These are phyloP conservation scores for Tympanoctomys barrerae DNA, from an alignment of 2,797 vertebrate genomes.

Conservation along the genomic window DNA sequence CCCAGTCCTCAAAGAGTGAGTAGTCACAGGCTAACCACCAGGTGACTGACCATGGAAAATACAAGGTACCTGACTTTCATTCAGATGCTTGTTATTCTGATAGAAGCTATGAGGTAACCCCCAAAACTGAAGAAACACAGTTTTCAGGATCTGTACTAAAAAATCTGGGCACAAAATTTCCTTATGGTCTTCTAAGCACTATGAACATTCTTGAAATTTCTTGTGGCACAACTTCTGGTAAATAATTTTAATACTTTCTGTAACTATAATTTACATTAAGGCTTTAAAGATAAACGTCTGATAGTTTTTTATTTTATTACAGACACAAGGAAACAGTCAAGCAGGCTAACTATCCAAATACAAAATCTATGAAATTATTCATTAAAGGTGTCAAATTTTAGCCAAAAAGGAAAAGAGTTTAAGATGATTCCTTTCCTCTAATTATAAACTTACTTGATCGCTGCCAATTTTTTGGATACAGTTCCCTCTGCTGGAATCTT, in stretches of 20 bases:
- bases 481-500: slow-evolving; percentile 94
- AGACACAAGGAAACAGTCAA: neutral
- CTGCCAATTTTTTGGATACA: slow-evolving; percentile 93
- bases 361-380: neutral
- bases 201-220: neutral
- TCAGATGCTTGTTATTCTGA: neutral
- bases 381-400: slow-evolving; percentile 34
- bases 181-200: slow-evolving; percentile 10
- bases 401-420: slow-evolving; percentile 31
- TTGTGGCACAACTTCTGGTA: neutral
- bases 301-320: neutral
- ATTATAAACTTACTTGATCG: slow-evolving; percentile 92
- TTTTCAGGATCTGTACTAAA: neutral
- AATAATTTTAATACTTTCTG: neutral
- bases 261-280: neutral
- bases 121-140: neutral
- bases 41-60: neutral
- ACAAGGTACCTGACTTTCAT: neutral
- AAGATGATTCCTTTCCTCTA: neutral
- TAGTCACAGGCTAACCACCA: too few species aligned
- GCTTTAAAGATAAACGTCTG: slow-evolving; percentile 2
- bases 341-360: neutral
- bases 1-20: neutral
- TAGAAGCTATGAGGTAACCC: neutral
- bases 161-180: neutral